A percentile compares a stretch with the other conserved stretches of the same genome.
Conservation (phyloP, 2,113 vertebrate genomes). For the Campylomormyrus tamandua region DNA sequence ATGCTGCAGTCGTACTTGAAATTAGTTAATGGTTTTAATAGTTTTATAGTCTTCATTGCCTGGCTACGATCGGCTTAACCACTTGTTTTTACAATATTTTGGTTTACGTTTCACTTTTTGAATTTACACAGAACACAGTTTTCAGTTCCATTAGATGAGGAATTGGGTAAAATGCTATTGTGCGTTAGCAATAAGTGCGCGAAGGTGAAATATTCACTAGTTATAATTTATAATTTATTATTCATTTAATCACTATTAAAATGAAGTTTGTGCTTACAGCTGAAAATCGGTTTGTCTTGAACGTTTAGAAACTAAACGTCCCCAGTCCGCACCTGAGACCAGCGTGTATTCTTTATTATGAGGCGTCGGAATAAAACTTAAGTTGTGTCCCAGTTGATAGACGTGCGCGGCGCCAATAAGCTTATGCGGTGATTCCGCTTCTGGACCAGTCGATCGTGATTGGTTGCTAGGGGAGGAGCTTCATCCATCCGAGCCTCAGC, state of each 20-base stretch:
- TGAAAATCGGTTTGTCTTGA: not conserved
- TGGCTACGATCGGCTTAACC: not conserved
- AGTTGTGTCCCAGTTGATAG: not conserved
- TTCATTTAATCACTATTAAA: not conserved
- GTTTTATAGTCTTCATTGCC: not conserved
- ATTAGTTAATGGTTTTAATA: not conserved
- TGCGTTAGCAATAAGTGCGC: not conserved
- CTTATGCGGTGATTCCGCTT: not conserved
- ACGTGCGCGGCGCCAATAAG: not conserved
- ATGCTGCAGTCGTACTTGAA: not conserved
- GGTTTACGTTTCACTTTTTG: not conserved
- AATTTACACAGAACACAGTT: not conserved
- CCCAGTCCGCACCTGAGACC: not conserved
- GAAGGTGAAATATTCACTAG: not conserved
- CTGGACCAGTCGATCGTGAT: not conserved
- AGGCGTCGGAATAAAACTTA: not conserved
- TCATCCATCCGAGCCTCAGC: slow-evolving; percentile 1
- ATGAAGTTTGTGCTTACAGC: not conserved
- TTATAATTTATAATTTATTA: not conserved
- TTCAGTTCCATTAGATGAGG: not conserved
- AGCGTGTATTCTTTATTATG: not conserved
- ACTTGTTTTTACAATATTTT: not conserved
- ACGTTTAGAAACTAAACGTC: not conserved
- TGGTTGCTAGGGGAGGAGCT: slow-evolving; percentile 24
- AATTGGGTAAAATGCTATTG: not conserved